Evolutionary conservation across 92 coral and sea anemone genomes (phyloP).

Genomic region (Isaurus tuberculatus): DNA sequence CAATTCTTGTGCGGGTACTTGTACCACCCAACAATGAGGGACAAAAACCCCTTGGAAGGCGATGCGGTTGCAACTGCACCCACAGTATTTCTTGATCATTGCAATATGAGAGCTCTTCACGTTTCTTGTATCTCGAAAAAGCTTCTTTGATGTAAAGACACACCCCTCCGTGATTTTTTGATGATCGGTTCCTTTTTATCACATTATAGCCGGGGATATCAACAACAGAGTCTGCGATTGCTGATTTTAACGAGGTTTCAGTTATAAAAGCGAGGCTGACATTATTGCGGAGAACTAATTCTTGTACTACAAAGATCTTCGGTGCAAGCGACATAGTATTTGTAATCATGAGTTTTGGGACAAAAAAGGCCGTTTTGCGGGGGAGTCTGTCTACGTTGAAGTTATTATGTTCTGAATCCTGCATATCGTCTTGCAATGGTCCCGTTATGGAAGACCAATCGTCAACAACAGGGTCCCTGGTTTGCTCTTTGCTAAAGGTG

Average conservation of each 20-base stretch:
- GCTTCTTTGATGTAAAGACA: constrained; percentile 38
- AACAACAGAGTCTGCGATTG: constrained; percentile 33
- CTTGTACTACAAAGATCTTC: constrained; percentile 19
- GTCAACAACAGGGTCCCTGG: background rate
- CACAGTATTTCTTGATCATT: constrained; percentile 50
- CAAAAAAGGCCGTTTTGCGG: background rate
- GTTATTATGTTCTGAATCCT: background rate
- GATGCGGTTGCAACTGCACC: constrained; percentile 40
- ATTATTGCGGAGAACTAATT: constrained; percentile 36
- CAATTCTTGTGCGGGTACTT: no score
- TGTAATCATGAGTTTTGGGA: background rate
- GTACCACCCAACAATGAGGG: constrained; percentile 50
- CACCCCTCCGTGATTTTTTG: constrained; percentile 50
- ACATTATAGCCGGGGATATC: constrained; percentile 31
- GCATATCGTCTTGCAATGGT: background rate
- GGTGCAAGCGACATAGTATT: constrained; percentile 32
- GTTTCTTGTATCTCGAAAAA: constrained; percentile 15
- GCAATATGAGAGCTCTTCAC: constrained; percentile 50
- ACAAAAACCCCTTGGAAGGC: constrained; percentile 34
- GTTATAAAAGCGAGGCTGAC: constrained; percentile 43
- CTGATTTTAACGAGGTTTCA: constrained; percentile 51
- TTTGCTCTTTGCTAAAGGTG: no score
- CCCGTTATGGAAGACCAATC: background rate
- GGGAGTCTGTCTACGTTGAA: background rate
- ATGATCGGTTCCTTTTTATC: constrained; percentile 35